phyloP scores from a whole-genome alignment of 2,113 vertebrate genomes.

The Caranx melampygus region DNA sequence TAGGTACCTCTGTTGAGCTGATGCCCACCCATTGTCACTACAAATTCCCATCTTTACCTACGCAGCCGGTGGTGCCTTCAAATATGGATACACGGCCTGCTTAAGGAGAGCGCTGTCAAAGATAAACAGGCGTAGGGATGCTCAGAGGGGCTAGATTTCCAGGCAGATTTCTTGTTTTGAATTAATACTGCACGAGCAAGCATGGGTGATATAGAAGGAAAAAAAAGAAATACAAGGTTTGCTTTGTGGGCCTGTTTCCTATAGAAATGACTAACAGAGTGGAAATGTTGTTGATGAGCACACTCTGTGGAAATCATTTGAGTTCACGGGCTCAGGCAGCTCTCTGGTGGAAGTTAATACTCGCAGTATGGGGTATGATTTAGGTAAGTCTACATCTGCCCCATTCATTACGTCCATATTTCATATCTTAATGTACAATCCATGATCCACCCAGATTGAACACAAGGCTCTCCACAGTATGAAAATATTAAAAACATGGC shows the following conservation, averaged over 20 bases:
- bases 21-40: constrained; percentile 79
- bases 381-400: constrained; percentile 39
- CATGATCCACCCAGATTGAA: background rate
- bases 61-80: constrained; percentile 78
- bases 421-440: constrained; percentile 17
- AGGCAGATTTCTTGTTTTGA: constrained; percentile 50
- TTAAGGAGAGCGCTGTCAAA: constrained; percentile 75
- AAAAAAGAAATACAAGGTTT: constrained; percentile 2
- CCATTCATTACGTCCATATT: constrained; percentile 24
- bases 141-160: constrained; percentile 56
- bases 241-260: constrained; percentile 16
- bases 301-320: constrained; percentile 28
- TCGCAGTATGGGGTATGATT: constrained; percentile 29
- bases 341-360: constrained; percentile 41
- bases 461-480: background rate
- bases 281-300: background rate
- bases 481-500: background rate
- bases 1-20: constrained; percentile 75
- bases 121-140: constrained; percentile 58
- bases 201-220: background rate
- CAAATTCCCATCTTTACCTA: constrained; percentile 81
- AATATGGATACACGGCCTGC: constrained; percentile 77
- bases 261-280: background rate
- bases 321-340: constrained; percentile 33
- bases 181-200: constrained; percentile 39